A percentile compares a stretch with the other conserved stretches of the same genome.
Conservation (phyloP, 2,888 invertebrate genomes). For the Volucella bombylans region DNA sequence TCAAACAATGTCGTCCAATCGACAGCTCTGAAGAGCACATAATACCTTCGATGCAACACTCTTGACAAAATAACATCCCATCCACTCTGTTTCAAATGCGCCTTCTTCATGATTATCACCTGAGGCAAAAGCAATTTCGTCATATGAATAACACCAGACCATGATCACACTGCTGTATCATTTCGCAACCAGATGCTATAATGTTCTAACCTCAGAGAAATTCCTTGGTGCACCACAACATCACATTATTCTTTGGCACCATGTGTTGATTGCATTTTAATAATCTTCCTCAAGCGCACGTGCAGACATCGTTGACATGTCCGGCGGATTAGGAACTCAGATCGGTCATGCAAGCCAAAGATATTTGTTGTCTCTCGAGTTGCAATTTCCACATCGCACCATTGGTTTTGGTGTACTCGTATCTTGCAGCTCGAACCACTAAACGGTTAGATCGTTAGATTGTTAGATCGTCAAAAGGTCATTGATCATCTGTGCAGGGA, state of each 20-base stretch:
- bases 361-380: conserved; percentile 3
- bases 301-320: conserved; percentile 40
- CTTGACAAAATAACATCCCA: too few relatives aligned
- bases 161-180: not conserved
- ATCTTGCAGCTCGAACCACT: conserved; percentile 19
- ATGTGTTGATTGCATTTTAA: conserved; percentile 44
- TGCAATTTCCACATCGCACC: conserved; percentile 8
- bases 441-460: conserved; percentile 6
- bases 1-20: too few relatives aligned
- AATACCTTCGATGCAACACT: too few relatives aligned
- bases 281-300: conserved; percentile 24
- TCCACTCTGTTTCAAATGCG: too few relatives aligned
- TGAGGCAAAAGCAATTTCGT: not conserved
- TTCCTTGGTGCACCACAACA: conserved; percentile 7
- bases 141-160: not conserved
- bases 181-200: not conserved
- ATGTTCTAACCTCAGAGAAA: conserved; percentile 5
- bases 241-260: conserved; percentile 8
- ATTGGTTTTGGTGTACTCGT: not conserved
- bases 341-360: conserved; percentile 3
- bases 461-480: conserved; percentile 43
- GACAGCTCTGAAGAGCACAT: too few relatives aligned
- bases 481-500: conserved; percentile 34
- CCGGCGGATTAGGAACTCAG: not conserved
- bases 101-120: too few relatives aligned